Conservation (phyloP, 2,113 vertebrate species). For the Cavia porcellus region DNA sequence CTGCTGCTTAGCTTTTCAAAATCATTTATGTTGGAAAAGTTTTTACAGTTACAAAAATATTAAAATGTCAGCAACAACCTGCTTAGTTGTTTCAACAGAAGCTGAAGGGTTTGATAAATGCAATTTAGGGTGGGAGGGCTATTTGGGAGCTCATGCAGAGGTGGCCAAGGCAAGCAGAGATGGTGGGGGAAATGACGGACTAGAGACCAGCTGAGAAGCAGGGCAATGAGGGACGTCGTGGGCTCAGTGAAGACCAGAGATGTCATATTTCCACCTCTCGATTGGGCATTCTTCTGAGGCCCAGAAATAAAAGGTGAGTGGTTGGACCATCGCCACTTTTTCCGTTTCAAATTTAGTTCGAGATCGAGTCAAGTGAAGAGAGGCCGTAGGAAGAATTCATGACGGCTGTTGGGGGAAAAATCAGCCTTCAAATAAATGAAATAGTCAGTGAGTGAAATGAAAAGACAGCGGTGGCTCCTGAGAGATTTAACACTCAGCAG, state of each 20-base stretch:
- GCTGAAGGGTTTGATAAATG: not conserved
- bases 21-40: slow-evolving; percentile 28
- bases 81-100: slow-evolving; percentile 53
- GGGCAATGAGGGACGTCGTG: not conserved
- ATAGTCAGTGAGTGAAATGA: slow-evolving; percentile 30
- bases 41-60: slow-evolving; percentile 11
- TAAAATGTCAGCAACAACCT: not conserved
- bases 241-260: not conserved
- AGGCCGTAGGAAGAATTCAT: slow-evolving; percentile 42
- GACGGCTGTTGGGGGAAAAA: slow-evolving; percentile 20
- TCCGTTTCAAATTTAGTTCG: slow-evolving; percentile 57
- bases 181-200: rapidly evolving
- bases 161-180: not conserved
- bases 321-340: not conserved
- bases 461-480: slow-evolving; percentile 53
- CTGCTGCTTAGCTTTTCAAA: slow-evolving; percentile 32
- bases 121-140: not conserved
- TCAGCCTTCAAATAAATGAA: slow-evolving; percentile 34
- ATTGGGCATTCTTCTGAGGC: not conserved
- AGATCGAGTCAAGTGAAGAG: slow-evolving; percentile 51
- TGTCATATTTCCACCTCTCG: not conserved
- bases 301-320: not conserved
- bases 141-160: not conserved
- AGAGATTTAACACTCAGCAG: slow-evolving; percentile 37
- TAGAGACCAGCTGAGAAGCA: not conserved